Percentiles rank a stretch among this genome's conserved stretches.
phyloP scores from a whole-genome alignment of 2,888 invertebrate species.

The Leptura quadrifasciata region DNA sequence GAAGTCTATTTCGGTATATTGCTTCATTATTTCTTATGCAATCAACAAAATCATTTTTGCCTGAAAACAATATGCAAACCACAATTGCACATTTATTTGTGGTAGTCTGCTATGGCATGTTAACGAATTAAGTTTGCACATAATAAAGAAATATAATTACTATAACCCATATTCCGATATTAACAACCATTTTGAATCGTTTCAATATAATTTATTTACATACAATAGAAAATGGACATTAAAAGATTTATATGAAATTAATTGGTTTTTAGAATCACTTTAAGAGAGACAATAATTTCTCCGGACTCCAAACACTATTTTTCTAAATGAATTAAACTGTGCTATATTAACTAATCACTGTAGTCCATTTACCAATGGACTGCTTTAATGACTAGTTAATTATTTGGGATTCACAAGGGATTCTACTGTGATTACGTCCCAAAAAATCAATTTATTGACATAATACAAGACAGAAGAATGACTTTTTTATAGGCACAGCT shows the following conservation, averaged over 20 bases:
- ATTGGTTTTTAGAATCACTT: no score
- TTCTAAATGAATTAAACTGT: no score
- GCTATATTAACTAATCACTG: no score
- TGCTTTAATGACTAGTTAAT: no score
- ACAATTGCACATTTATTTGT: constrained; percentile 21
- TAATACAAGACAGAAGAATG: no score
- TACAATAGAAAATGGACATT: background rate
- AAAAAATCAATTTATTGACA: no score
- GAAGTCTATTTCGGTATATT: constrained; percentile 63
- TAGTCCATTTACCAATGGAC: no score
- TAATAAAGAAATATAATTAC: background rate
- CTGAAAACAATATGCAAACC: constrained; percentile 24
- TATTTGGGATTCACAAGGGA: no score
- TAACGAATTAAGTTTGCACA: constrained; percentile 16
- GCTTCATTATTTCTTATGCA: constrained; percentile 51
- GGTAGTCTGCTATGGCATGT: background rate
- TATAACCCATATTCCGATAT: background rate
- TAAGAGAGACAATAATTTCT: no score
- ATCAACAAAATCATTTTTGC: constrained; percentile 34
- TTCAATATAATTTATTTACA: background rate
- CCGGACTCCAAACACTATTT: no score
- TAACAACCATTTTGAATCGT: background rate
- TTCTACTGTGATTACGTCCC: no score
- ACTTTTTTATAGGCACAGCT: no score
- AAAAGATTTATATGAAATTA: background rate